These are phyloP conservation scores for Lomographa bimaculata DNA, from an alignment of 2,888 invertebrate species.

Conservation along the genomic window DNA sequence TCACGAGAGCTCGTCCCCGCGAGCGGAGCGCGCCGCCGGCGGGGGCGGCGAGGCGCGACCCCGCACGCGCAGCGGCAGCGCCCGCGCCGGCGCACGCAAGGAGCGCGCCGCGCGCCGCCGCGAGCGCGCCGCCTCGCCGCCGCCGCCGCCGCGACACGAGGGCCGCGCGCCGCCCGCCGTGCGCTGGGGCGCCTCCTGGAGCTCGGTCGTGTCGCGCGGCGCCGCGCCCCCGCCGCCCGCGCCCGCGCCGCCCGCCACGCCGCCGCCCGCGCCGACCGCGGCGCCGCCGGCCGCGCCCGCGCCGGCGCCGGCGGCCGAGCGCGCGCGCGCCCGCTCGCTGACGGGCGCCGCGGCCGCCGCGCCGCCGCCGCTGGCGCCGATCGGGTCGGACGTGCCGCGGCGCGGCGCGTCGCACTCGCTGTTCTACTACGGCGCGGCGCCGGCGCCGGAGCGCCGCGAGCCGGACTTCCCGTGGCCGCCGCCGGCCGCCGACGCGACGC, in stretches of 20 bases:
- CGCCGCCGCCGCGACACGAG: slow-evolving; percentile 19
- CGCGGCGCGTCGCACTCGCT: slow-evolving; percentile 62
- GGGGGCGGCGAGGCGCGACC: slow-evolving; percentile 25
- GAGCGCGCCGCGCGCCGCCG: slow-evolving; percentile 35
- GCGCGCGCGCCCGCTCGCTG: slow-evolving; percentile 67
- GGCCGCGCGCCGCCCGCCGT: slow-evolving; percentile 38
- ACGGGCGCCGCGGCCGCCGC: slow-evolving; percentile 49
- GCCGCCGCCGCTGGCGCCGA: slow-evolving; percentile 33
- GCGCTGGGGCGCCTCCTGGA: slow-evolving; percentile 66
- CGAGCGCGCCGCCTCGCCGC: slow-evolving; percentile 31
- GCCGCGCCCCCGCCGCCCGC: slow-evolving; percentile 22
- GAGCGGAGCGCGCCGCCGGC: slow-evolving; percentile 30
- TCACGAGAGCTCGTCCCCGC: slow-evolving; percentile 17
- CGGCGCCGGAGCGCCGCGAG: slow-evolving; percentile 12
- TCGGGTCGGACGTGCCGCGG: slow-evolving; percentile 25
- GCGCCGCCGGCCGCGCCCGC: slow-evolving; percentile 16
- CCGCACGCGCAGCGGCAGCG: slow-evolving; percentile 28
- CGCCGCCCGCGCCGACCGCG: slow-evolving; percentile 33
- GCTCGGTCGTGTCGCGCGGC: slow-evolving; percentile 61
- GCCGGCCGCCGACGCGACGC: slow-evolving; percentile 36
- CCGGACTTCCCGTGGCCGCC: slow-evolving; percentile 32
- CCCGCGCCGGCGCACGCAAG: slow-evolving; percentile 30
- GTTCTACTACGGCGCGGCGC: slow-evolving; percentile 73
- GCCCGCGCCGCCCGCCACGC: slow-evolving; percentile 22
- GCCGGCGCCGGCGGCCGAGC: slow-evolving; percentile 36